A percentile compares a stretch with the other conserved stretches of the same genome.
These are phyloP conservation scores for Erebia epiphron DNA, from an alignment of 2,888 invertebrate species.

Conservation along the genomic window DNA sequence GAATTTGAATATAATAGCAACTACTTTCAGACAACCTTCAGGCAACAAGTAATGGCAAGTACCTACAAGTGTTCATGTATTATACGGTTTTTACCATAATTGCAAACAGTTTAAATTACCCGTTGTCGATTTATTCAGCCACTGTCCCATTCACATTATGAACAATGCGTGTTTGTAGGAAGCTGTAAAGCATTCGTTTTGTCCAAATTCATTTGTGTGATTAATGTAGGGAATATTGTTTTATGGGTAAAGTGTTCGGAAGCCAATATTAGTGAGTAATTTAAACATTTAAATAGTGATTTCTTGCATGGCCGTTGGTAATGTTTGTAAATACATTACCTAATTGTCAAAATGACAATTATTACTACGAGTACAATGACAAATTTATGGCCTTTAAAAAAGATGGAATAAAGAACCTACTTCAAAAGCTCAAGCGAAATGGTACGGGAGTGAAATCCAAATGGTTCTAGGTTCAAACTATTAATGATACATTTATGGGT, in stretches of 20 bases:
- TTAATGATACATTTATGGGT: too few species aligned
- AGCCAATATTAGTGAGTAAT: neutral
- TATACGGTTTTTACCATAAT: too few species aligned
- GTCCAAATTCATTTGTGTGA: slow-evolving; percentile 22
- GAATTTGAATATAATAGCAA: slow-evolving; percentile 2
- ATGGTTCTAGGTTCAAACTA: too few species aligned
- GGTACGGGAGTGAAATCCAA: too few species aligned
- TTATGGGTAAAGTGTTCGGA: neutral
- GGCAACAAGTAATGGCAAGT: neutral
- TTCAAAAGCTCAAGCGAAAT: too few species aligned
- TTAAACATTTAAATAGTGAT: neutral
- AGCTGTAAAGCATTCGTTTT: slow-evolving; percentile 14
- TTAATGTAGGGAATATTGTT: neutral
- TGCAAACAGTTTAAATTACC: slow-evolving; percentile 24
- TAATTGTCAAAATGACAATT: neutral
- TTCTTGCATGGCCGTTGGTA: too few species aligned
- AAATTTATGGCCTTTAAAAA: too few species aligned
- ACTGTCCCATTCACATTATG: slow-evolving; percentile 26
- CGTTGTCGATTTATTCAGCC: slow-evolving; percentile 13
- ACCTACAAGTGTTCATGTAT: neutral
- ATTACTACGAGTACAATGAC: neutral
- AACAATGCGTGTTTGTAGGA: slow-evolving; percentile 7
- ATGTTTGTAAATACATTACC: neutral
- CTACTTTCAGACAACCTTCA: slow-evolving; percentile 1
- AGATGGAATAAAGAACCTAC: too few species aligned